Base-by-base conservation (phyloP, 2,113 vertebrate species). In the Pelecanoides urinatrix region DNA sequence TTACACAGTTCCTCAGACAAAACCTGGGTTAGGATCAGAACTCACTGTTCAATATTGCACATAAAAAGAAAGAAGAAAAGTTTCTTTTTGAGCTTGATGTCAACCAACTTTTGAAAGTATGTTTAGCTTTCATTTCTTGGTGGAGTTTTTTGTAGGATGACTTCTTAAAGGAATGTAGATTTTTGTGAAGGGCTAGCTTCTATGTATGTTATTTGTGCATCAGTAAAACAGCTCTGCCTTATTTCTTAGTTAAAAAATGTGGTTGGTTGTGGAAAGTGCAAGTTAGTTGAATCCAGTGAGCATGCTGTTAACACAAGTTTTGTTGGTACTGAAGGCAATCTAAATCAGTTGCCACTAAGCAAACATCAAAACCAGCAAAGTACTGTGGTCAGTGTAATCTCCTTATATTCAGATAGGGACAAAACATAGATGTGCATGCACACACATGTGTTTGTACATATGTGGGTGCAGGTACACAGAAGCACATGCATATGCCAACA, bases 391-490 rank as follows among this genome's bases (percentile, higher is more conserved):
- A 17, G 7, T 32, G 14, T 53, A 30, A 58, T 42, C 16, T 80
- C 6, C 25, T 67, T 27, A 2, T 27, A 13, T 81, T 74, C 42
- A n/a, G 19, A 8, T 30, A 32, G 22, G 20, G 11, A 7, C 34
- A 42, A 29, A 81, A 34, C 1, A 3, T 8, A 61, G 47, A 63
- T 0, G 3, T 67, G 19, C 13, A 3, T 38, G 38, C 13, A 13
- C 18, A 23, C 13, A 23, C 1, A 2, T 4, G 0, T 2, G 1
- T 55, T 85, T 44, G 26, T 38, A 66, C 15, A 1, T 63, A 15
- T 11, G 3, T 84, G 38, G 36, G 15, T 2, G 1, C 34, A 58
- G 68, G 20, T 76, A 32, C 16, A 2, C 25, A 47, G 58, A 82
- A 62, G 13, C 27, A 52, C 10, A 3, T 32, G 52, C 6, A 3